Evolutionary conservation across 1,140 invertebrate species (phyloP), one percentile per base, ranked within the genome.

Genomic region (Liolophura sinensis): DNA sequence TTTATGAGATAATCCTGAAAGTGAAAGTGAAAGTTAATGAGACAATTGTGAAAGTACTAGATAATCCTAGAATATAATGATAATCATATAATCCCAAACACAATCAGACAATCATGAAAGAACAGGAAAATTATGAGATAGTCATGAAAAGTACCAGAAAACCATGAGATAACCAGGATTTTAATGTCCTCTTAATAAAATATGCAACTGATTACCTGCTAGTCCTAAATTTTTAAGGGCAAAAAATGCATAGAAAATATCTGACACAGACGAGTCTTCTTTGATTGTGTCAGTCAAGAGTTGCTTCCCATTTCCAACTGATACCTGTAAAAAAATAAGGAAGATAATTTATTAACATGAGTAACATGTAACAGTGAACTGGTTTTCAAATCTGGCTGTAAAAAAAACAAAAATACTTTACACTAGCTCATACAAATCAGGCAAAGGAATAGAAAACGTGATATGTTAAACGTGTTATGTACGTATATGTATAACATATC

Each of bases 261-360:
- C 79, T 57, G 78, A 72, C 24, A 84, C 78, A 40, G 78, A 64
- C n/a, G 78, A 62, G 48, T 78, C 79, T 24, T 78, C 73, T 47
- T 78, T 73, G 22, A 87, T 84, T 25, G 84, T 78, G 47, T 87
- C 86, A 60, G 84, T 85, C 18, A 88, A 80, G 16, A 88, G 55
- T 3, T 85, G 58, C 64, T 83, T 73, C 16, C 76, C 72, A 59
- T 71, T 72, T 31, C 70, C 70, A n/a, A 69, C 70, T 51, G 75
- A 55, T 18, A 84, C 69, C 68, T 84, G 65, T 6, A 74, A 71
- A 54, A 62, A 75, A 40, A 48, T 1, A 66, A 79, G 46, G 54
- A 60, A 66, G 58, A 40, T 51, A 55, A 5, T 40, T 60, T 61
- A 25, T 61, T 54, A 14, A 61, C 22, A 54, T n/a, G n/a, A n/a